Percentiles rank a stretch among this genome's conserved stretches.
Evolutionary conservation across 2,888 invertebrate genomes (phyloP).

Genomic region (Cephus rjabovi): DNA sequence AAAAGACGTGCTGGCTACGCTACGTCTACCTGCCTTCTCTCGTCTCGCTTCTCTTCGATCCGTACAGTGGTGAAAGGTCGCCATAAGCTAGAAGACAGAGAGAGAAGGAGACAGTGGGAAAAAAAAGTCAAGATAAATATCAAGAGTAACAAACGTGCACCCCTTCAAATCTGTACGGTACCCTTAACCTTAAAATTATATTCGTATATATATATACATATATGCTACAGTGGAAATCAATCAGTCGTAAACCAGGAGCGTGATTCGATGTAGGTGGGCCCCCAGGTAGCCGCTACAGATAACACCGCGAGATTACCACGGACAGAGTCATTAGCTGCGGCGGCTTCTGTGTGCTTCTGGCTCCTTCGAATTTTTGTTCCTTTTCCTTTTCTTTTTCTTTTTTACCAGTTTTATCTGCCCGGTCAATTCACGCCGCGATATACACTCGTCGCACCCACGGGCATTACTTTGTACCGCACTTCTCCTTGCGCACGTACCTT

Average conservation of each 20-base stretch:
- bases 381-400: constrained; percentile 24
- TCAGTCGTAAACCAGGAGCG: constrained; percentile 49
- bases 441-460: constrained; percentile 4
- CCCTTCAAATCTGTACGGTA: not conserved
- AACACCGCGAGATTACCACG: constrained; percentile 65
- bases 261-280: constrained; percentile 67
- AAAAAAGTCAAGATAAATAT: not conserved
- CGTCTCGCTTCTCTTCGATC: not conserved
- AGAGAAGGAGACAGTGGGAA: not conserved
- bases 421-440: constrained; percentile 56
- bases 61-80: not conserved
- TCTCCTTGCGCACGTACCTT: not conserved
- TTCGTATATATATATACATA: not conserved
- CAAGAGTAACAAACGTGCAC: not conserved
- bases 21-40: not conserved
- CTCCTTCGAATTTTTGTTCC: constrained; percentile 27
- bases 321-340: constrained; percentile 67
- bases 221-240: constrained; percentile 5
- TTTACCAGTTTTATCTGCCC: constrained; percentile 44
- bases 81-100: not conserved
- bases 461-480: not conserved
- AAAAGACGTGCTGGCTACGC: constrained; percentile 23
- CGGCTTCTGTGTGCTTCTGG: constrained; percentile 61
- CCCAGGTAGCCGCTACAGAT: constrained; percentile 66
- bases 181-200: not conserved